phyloP scores from a whole-genome alignment of 2,113 vertebrate genomes.

The Cromileptes altivelis region DNA sequence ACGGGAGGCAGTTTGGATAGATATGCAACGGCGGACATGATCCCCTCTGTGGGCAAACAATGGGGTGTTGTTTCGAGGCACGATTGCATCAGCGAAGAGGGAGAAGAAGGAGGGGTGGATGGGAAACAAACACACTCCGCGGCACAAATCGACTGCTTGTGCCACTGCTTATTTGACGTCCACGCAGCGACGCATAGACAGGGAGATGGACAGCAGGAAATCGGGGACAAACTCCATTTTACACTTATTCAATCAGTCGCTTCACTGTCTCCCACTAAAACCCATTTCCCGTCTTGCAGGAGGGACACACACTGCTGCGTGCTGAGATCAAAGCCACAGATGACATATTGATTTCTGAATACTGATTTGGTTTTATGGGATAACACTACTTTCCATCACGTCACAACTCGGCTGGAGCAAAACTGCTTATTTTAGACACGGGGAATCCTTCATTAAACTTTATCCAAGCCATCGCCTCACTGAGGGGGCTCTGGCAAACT shows the following conservation, averaged over 20 bases:
- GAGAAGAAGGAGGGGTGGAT: not conserved
- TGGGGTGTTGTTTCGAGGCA: conserved; percentile 35
- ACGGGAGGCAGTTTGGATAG: conserved; percentile 40
- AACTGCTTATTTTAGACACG: conserved; percentile 40
- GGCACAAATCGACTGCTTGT: conserved; percentile 44
- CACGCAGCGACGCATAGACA: not conserved
- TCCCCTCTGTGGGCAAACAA: conserved; percentile 39
- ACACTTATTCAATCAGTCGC: conserved; percentile 29
- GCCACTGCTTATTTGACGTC: conserved; percentile 21
- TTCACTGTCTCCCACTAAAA: conserved; percentile 24
- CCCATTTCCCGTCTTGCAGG: conserved; percentile 10
- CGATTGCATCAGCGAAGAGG: conserved; percentile 22
- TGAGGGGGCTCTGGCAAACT: conserved; percentile 31
- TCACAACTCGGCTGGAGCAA: not conserved
- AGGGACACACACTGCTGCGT: not conserved
- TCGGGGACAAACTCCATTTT: conserved; percentile 26
- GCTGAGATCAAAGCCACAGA: conserved; percentile 23
- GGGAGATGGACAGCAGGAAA: conserved; percentile 22
- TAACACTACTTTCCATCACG: not conserved
- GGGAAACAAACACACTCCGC: conserved; percentile 40
- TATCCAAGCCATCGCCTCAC: not conserved
- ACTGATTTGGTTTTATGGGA: conserved; percentile 17
- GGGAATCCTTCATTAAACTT: conserved; percentile 48
- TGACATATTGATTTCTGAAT: conserved; percentile 50
- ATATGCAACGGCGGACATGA: conserved; percentile 36